Evolutionary conservation across 2,113 vertebrate species (phyloP).

Genomic region (Rhinoderma darwinii): DNA sequence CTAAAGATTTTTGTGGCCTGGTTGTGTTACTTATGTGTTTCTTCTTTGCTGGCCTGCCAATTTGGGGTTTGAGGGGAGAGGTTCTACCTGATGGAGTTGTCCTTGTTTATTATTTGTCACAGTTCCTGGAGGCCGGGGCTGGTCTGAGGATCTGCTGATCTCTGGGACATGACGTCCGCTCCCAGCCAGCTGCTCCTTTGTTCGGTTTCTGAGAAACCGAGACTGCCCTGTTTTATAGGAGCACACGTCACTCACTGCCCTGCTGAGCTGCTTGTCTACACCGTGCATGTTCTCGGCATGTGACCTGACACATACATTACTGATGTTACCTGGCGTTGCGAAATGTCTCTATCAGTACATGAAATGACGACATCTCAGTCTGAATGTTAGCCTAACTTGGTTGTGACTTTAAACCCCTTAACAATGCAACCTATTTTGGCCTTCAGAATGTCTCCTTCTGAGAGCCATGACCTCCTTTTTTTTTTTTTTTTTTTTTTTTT

Average conservation of each 20-base stretch:
- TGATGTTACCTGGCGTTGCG: neutral
- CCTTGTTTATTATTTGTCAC: too few relatives aligned
- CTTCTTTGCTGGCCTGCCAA: too few relatives aligned
- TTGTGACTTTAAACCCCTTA: too few relatives aligned
- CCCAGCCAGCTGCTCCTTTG: slow-evolving; percentile 32
- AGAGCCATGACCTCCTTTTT: too few relatives aligned
- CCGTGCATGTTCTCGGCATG: neutral
- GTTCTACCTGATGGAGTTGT: neutral
- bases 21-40: too few relatives aligned
- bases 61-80: neutral
- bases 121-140: too few relatives aligned
- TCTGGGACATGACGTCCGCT: slow-evolving; percentile 21
- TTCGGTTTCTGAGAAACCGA: slow-evolving; percentile 39
- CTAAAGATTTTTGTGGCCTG: too few relatives aligned
- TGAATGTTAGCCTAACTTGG: too few relatives aligned
- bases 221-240: neutral
- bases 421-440: too few relatives aligned
- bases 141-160: neutral
- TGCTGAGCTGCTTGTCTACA: neutral
- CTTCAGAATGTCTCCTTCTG: too few relatives aligned
- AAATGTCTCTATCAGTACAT: neutral
- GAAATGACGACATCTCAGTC: too few relatives aligned
- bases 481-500: too few relatives aligned
- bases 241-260: slow-evolving; percentile 1
- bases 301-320: neutral